Evolutionary conservation across 2,113 vertebrate genomes (phyloP).

Genomic region (Camarhynchus parvulus): DNA sequence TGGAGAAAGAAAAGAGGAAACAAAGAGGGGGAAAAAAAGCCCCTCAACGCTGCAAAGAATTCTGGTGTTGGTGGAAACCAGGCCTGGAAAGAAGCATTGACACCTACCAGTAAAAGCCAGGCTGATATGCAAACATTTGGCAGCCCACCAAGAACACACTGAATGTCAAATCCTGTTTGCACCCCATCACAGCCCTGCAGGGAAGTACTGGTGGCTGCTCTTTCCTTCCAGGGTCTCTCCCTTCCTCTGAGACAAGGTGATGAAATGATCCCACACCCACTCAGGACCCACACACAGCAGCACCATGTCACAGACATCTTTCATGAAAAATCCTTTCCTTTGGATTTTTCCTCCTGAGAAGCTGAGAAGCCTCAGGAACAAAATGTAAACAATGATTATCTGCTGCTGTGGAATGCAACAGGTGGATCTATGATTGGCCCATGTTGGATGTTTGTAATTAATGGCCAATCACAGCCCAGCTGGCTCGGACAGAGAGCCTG

Average conservation of each 20-base stretch:
- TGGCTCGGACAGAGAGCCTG: no score
- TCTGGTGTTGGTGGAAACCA: not conserved
- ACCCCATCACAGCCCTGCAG: not conserved
- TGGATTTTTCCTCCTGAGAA: no score
- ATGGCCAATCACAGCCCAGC: no score
- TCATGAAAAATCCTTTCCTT: no score
- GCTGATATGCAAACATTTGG: conserved; percentile 21
- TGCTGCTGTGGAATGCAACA: no score
- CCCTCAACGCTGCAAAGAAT: not conserved
- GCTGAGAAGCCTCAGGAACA: no score
- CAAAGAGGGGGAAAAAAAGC: not conserved
- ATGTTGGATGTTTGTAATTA: no score
- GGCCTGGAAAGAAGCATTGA: not conserved
- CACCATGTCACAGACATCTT: not conserved
- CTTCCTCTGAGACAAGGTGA: not conserved
- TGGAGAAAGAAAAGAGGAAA: not conserved
- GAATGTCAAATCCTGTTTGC: not conserved
- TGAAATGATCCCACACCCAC: not conserved
- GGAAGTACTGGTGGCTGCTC: not conserved
- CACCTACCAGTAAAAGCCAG: conserved; percentile 1
- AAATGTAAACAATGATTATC: no score
- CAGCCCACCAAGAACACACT: not conserved
- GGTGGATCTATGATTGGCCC: no score
- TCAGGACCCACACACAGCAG: not conserved
- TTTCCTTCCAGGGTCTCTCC: not conserved